phyloP scores from a whole-genome alignment of 2,888 invertebrate species.

The Sceliomorpha sp. region DNA sequence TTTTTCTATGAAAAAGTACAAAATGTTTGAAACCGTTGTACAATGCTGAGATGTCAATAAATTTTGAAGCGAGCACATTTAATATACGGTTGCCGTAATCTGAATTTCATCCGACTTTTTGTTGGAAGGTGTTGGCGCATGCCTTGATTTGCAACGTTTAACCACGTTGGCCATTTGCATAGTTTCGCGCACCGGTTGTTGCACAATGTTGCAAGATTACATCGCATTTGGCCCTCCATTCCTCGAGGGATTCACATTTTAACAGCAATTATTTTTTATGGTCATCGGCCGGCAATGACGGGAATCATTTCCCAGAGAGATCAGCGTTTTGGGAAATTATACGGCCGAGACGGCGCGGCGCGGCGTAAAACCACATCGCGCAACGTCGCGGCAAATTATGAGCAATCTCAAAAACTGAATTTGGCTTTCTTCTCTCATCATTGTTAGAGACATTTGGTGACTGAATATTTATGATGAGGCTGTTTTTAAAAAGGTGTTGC shows the following conservation, averaged over 20 bases:
- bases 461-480: slow-evolving; percentile 31
- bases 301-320: slow-evolving; percentile 32
- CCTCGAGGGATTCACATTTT: slow-evolving; percentile 27
- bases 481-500: slow-evolving; percentile 21
- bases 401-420: slow-evolving; percentile 29
- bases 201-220: slow-evolving; percentile 30
- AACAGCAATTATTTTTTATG: slow-evolving; percentile 47
- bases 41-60: no score
- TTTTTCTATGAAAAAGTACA: no score
- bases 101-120: not conserved
- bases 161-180: slow-evolving; percentile 31
- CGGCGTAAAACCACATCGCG: slow-evolving; percentile 30
- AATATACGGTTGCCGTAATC: slow-evolving; percentile 16
- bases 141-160: slow-evolving; percentile 20
- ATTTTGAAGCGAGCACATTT: no score
- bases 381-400: slow-evolving; percentile 32
- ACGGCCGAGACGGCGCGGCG: slow-evolving; percentile 10
- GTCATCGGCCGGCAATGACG: slow-evolving; percentile 21
- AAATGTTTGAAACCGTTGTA: no score
- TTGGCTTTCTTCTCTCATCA: slow-evolving; percentile 27
- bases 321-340: slow-evolving; percentile 41
- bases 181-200: slow-evolving; percentile 13
- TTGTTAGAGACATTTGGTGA: slow-evolving; percentile 17
- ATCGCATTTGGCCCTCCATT: slow-evolving; percentile 20
- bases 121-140: slow-evolving; percentile 1